Evolutionary conservation across 1,140 invertebrate genomes (phyloP).

Genomic region (Panagrolaimus sp.): DNA sequence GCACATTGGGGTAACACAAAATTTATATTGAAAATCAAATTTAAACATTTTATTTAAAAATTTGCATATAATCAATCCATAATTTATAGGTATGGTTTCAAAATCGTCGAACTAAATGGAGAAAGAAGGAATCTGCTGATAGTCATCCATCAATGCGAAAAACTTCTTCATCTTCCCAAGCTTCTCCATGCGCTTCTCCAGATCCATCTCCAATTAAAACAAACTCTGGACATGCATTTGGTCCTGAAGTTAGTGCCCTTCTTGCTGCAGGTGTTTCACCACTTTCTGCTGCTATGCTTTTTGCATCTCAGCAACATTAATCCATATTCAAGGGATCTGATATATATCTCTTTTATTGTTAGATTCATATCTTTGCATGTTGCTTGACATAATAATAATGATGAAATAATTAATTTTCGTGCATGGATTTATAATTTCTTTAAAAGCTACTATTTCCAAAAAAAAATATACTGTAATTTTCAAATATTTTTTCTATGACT

Average conservation of each 20-base stretch:
- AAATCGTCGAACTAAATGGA: conserved; percentile 96
- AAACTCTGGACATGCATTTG: background rate
- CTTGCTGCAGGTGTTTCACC: conserved; percentile 9
- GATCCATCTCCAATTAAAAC: background rate
- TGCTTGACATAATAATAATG: no score
- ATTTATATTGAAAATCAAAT: background rate
- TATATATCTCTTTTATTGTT: no score
- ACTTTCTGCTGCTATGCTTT: conserved; percentile 6
- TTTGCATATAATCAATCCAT: background rate
- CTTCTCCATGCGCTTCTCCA: background rate
- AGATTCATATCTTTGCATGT: no score
- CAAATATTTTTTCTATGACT: no score
- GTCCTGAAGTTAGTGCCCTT: conserved; percentile 10
- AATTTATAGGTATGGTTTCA: conserved; percentile 91
- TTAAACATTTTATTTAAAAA: no score
- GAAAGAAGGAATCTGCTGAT: conserved; percentile 96
- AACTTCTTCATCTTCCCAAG: background rate
- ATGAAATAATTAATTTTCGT: no score
- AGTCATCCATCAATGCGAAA: conserved; percentile 27
- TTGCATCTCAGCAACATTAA: conserved; percentile 5
- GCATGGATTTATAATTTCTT: no score
- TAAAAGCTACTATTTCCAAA: no score
- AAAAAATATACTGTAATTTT: no score
- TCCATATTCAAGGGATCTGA: background rate
- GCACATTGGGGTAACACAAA: no score